Base-by-base conservation (phyloP, 2,113 vertebrate species). In the Platanista minor region DNA sequence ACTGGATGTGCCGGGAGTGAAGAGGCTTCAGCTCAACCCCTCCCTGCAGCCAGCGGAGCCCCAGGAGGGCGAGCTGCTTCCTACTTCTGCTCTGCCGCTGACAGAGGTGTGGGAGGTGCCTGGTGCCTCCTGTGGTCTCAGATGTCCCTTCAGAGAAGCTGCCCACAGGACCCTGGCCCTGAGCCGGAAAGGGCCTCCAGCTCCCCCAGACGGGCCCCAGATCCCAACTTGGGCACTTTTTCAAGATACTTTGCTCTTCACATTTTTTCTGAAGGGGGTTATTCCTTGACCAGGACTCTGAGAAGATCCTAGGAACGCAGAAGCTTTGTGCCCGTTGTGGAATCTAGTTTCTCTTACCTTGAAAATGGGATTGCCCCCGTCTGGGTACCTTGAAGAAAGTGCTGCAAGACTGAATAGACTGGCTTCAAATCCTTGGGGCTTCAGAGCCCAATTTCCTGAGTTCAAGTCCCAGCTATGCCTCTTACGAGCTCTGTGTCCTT, bases 1-100 rank as follows among this genome's bases (percentile, higher is more conserved):
- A 33, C 52, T 1, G 9, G 21, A 8, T 2, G 59, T 18, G 20
- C 61, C 0, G 0, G 25, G 6, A 72, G 66, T 3, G 8, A 49
- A 9, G 31, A 12, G 2, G 54, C 74, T 67, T 43, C n/a, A 0
- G 23, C 4, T 43, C 10, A 6, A 0, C 1, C 33, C 25, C 6
- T 52, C 43, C 67, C 93, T n/a, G 41, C 49, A 36, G 43, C 75
- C 31, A 3, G 33, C 0, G 4, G 46, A 77, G 33, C 67, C 46
- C 27, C 10, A 0, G 14, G n/a, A 21, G 33, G 39, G 14, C 21
- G 9, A 3, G 25, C 13, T 2, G 2, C 67, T 20, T 52, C 23
- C 83, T 36, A 14, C 62, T 25, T 27, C 4, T 31, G 23, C 6
- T 29, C 62, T 49, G 71, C 29, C 6, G 14, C 31, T 12, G 33